Base-by-base conservation (phyloP, 1,140 invertebrate species). In the Cotesia typhae region DNA sequence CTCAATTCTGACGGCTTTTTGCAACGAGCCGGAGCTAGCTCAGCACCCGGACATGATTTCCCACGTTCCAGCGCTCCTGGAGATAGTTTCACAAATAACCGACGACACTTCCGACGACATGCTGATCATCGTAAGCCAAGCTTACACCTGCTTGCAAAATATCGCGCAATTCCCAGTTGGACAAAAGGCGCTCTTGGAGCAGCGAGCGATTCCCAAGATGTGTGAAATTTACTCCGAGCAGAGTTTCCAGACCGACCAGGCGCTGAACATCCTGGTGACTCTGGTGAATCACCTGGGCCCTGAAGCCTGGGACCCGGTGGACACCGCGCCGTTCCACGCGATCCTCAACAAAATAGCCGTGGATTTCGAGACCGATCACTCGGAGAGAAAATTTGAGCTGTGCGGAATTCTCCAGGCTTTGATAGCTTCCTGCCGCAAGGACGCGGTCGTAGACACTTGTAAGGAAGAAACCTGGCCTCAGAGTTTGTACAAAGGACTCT, bases 311-410 rank as follows among this genome's bases (percentile, higher is more conserved):
- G 90, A 92, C 57, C 86, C 88, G 64, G 90, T 90, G 69, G 83
- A 88, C 72, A 89, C 92, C 0, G 91, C 92, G 76, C 89, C 91
- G 1, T 96, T 96, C 80, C 92, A 94, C 83, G 90, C 91, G 1
- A 87, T 97, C n/a, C 87, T 96, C 36, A 94, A 94, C 76, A 92
- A 94, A 85, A 92, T 96, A 71, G 90, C 94, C 3, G 82, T 94
- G 5, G 95, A 96, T 81, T 96, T 96, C 88, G 93, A 94, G 78
- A 94, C 92, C 0, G 95, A 96, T 84, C 91, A 95, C 67, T 93
- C 92, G 17, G 94, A 96, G 79, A 88, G 92, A 67, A 97, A 97
- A 84, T 97, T 96, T 87, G 92, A 96, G 80, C 83, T 96, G 9
- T 95, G 93, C 77, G 87, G 89, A 2, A 91, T 95, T 71, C 83